Evolutionary conservation across 2,888 invertebrate genomes (phyloP).

Genomic region (Lasioglossum lativentre): DNA sequence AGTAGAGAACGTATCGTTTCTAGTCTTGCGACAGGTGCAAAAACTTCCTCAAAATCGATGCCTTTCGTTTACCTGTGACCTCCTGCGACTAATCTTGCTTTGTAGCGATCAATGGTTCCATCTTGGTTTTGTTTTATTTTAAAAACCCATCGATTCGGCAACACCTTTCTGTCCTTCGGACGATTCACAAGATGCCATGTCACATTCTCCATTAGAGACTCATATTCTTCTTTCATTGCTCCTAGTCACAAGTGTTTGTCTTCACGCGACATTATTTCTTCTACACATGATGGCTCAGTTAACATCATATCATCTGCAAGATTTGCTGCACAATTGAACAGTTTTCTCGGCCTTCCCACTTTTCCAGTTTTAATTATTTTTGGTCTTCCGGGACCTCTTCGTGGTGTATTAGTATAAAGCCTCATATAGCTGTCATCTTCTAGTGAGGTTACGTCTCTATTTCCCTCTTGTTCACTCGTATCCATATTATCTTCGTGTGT

Average conservation of each 20-base stretch:
- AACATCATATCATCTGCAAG: not conserved
- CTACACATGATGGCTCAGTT: not conserved
- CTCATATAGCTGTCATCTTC: fast-evolving
- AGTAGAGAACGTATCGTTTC: not conserved
- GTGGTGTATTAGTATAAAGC: fast-evolving
- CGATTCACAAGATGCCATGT: not conserved
- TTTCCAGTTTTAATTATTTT: not conserved
- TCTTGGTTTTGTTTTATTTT: not conserved
- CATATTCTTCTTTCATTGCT: not conserved
- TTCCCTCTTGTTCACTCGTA: too few species aligned
- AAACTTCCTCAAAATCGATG: not conserved
- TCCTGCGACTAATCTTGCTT: not conserved
- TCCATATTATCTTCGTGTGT: too few species aligned
- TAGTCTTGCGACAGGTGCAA: not conserved
- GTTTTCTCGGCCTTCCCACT: not conserved
- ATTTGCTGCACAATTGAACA: not conserved
- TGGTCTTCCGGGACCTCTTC: not conserved
- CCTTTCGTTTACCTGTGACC: not conserved
- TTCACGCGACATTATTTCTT: not conserved
- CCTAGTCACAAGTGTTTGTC: not conserved
- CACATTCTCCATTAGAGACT: not conserved
- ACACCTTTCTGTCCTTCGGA: not conserved
- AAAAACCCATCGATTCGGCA: not conserved
- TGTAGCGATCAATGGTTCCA: not conserved
- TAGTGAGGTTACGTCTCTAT: too few species aligned